phyloP scores from a whole-genome alignment of 2,888 invertebrate genomes.

The Drosophila kanekoi region DNA sequence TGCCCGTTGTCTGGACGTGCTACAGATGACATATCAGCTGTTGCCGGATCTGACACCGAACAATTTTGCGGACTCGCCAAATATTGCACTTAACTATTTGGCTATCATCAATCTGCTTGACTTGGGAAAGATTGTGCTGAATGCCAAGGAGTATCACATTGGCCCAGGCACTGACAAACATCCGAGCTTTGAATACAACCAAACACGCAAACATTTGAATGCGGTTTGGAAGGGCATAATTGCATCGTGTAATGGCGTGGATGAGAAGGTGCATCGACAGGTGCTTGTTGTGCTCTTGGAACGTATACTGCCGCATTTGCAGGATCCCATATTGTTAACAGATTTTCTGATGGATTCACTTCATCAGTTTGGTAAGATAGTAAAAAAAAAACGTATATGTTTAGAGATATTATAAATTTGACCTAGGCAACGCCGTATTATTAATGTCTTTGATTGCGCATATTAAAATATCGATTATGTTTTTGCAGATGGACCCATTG shows the following conservation, averaged over 20 bases:
- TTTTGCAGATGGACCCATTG: constrained; percentile 91
- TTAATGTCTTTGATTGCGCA: too few species aligned
- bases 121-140: constrained; percentile 82
- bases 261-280: constrained; percentile 90
- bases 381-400: too few species aligned
- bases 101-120: constrained; percentile 87
- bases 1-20: constrained; percentile 90
- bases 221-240: constrained; percentile 89
- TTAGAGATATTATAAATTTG: too few species aligned
- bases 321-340: constrained; percentile 92
- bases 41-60: constrained; percentile 87
- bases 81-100: constrained; percentile 88
- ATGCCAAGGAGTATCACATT: constrained; percentile 79
- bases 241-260: constrained; percentile 87
- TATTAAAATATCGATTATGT: background rate
- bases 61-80: constrained; percentile 85
- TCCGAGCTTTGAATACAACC: constrained; percentile 86
- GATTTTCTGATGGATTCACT: constrained; percentile 97
- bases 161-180: constrained; percentile 45
- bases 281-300: constrained; percentile 93
- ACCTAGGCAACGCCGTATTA: too few species aligned
- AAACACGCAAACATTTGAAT: constrained; percentile 87
- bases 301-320: constrained; percentile 91
- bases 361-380: constrained; percentile 88
- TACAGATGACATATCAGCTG: constrained; percentile 89